These are phyloP conservation scores for Galeopterus variegatus DNA, from an alignment of 2,113 vertebrate species.

Conservation along the genomic window DNA sequence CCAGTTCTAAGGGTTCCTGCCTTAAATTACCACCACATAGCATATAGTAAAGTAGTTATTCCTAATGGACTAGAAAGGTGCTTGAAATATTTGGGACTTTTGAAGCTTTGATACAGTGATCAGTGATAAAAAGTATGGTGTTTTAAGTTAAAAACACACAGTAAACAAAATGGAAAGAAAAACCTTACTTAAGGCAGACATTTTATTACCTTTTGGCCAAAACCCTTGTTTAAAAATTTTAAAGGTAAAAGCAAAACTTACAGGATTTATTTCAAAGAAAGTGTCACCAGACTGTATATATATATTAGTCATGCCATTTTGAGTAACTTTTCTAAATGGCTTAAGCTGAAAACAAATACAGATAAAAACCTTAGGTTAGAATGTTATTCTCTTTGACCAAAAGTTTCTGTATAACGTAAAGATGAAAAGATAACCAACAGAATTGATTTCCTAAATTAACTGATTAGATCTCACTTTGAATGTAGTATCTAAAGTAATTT, in stretches of 20 bases:
- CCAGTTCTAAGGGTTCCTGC: not conserved
- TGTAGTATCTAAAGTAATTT: conserved; percentile 17
- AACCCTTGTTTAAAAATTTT: not conserved
- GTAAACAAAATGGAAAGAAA: not conserved
- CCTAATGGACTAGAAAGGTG: not conserved
- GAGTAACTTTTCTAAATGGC: conserved; percentile 1
- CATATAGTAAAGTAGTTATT: not conserved
- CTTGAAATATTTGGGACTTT: conserved; percentile 1
- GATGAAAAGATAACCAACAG: not conserved
- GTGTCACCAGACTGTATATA: not conserved
- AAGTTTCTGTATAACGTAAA: conserved; percentile 7
- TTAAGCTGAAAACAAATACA: not conserved
- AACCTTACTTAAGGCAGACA: not conserved
- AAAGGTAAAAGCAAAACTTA: conserved; percentile 51
- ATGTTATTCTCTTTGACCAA: conserved; percentile 1
- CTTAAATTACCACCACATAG: not conserved
- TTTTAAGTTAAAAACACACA: conserved; percentile 43
- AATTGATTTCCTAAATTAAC: not conserved
- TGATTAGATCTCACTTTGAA: conserved; percentile 7
- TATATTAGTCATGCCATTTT: not conserved
- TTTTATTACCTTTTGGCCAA: conserved; percentile 18
- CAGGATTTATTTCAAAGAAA: conserved; percentile 7
- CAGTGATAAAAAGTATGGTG: not conserved
- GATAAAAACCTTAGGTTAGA: not conserved
- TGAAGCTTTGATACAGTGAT: not conserved